A percentile compares a stretch with the other conserved stretches of the same genome.
Evolutionary conservation across 2,888 invertebrate genomes (phyloP).

Genomic region (Ormyrus nitidulus): DNA sequence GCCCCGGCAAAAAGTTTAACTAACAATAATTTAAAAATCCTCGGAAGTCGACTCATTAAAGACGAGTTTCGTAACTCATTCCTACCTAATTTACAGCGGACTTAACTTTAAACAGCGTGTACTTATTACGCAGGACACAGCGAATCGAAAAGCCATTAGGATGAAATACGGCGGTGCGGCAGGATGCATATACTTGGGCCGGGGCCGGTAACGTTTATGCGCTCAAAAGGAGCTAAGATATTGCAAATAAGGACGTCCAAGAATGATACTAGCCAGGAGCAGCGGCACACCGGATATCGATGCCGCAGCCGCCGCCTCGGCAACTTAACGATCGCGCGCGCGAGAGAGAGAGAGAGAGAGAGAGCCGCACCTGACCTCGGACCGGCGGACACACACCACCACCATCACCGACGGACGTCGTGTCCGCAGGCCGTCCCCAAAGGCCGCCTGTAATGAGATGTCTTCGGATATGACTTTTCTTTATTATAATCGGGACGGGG

Average conservation of each 20-base stretch:
- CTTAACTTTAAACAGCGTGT: not conserved
- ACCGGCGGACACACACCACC: not conserved
- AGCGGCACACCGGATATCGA: slow-evolving; percentile 64
- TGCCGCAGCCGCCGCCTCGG: slow-evolving; percentile 49
- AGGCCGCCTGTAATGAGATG: slow-evolving; percentile 67
- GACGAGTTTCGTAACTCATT: slow-evolving; percentile 14
- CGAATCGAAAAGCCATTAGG: slow-evolving; percentile 31
- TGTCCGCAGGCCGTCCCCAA: slow-evolving; percentile 33
- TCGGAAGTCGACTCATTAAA: slow-evolving; percentile 9
- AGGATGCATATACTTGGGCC: slow-evolving; percentile 20
- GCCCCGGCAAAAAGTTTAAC: no score
- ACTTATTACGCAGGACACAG: slow-evolving; percentile 24
- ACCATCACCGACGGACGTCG: not conserved
- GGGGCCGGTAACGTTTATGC: not conserved
- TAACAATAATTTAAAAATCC: no score
- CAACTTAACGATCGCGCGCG: slow-evolving; percentile 62
- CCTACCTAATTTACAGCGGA: no score
- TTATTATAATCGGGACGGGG: slow-evolving; percentile 63
- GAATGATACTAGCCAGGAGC: slow-evolving; percentile 57
- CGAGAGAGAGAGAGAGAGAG: no score
- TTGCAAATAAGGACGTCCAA: slow-evolving; percentile 48
- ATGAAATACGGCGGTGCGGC: slow-evolving; percentile 31
- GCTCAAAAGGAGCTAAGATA: slow-evolving; percentile 33
- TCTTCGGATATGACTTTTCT: slow-evolving; percentile 65
- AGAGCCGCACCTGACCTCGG: slow-evolving; percentile 38